Base-by-base conservation (phyloP, 1,140 invertebrate species). In the Sarcophaga bullata region DNA sequence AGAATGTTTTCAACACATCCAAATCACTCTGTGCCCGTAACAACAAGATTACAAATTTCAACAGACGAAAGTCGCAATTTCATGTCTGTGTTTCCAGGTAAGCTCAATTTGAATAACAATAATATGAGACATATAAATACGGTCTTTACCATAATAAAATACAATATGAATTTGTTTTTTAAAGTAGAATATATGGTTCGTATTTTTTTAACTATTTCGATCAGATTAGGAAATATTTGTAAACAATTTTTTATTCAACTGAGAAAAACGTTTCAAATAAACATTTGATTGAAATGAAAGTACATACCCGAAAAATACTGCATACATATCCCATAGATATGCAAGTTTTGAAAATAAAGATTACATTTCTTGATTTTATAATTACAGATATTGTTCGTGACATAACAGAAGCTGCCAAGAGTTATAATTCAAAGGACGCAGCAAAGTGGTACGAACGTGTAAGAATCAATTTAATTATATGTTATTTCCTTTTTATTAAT, bases 61-160 rank as follows among this genome's bases (percentile, higher is more conserved):
- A 95, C 95, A 90, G 95, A 97, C 90, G 95, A 97, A 90, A 94
- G 93, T 87, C 91, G 95, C 82, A 95, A 96, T 90, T 95, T 97
- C 91, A 95, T 97, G 94, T 94, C 95, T 68, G 90, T 96, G 73
- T 97, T 97, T 92, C 95, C 96, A 83, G 95, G 89, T 90, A 75
- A 37, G 19, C 54, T 80, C 5, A 78, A 46, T 47, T 78, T 78
- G 7, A n/a, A 52, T 52, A 52, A 52, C 50, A 9, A 52, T 52
- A 37, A 37, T 4, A 10, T 52, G 13, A 52, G 6, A 52, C 50
- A 52, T 46, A n/a, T 49, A 6, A 37, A 37, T 37, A 37, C 25
- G 25, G 4, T 37, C 25, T 1, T 37, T 37, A 37, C 25, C 25
- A 37, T 37, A 37, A 37, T 2, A 37, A 37, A 37, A 37, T 4